phyloP scores from a whole-genome alignment of 1,140 invertebrate genomes.

The Papilio polytes region DNA sequence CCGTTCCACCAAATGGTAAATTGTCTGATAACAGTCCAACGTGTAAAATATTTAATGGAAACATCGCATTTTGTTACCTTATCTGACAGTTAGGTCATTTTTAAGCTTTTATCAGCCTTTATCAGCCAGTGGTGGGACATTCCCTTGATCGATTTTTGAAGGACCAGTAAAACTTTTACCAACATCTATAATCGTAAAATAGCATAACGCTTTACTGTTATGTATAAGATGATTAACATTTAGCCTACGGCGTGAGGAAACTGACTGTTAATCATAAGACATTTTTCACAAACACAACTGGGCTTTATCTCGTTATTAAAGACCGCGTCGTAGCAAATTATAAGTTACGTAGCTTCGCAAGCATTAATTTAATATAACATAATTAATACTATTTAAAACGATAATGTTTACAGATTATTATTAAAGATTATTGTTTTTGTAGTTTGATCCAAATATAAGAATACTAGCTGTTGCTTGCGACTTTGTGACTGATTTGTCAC shows the following conservation, averaged over 20 bases:
- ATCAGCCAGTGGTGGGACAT: too few species aligned
- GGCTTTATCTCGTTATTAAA: constrained; percentile 47
- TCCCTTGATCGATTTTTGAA: too few species aligned
- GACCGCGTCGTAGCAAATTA: constrained; percentile 39
- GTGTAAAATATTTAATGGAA: too few species aligned
- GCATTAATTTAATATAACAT: constrained; percentile 21
- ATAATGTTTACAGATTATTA: too few species aligned
- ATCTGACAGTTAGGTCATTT: too few species aligned
- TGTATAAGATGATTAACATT: constrained; percentile 38
- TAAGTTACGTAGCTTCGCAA: constrained; percentile 30
- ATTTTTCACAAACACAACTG: constrained; percentile 50
- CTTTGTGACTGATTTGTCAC: too few species aligned
- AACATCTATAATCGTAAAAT: background rate
- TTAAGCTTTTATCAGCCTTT: too few species aligned
- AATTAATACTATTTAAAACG: background rate
- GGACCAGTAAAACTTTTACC: background rate
- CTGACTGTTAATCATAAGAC: constrained; percentile 55
- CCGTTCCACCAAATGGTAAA: too few species aligned
- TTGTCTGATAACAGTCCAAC: too few species aligned
- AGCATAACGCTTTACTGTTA: background rate
- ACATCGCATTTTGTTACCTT: too few species aligned
- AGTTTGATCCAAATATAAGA: too few species aligned
- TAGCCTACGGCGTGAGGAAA: constrained; percentile 52
- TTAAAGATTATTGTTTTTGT: too few species aligned
- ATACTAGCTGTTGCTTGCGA: background rate